Evolutionary conservation across 2,888 invertebrate genomes (phyloP), one percentile per base, ranked within the genome.

Genomic region (Petrolisthes cinctipes): DNA sequence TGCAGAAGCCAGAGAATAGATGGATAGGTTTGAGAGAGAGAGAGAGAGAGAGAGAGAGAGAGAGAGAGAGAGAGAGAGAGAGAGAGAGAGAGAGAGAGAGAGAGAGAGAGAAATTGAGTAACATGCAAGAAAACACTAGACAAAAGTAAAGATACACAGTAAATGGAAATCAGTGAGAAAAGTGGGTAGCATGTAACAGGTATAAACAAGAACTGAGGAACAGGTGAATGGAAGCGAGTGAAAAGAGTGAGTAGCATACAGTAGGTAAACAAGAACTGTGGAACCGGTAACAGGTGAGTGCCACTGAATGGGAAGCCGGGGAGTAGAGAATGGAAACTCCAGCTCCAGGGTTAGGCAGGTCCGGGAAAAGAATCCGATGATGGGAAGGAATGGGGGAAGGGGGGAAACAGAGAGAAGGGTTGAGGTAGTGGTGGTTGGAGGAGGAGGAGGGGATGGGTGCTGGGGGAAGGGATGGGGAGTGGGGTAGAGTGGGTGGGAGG

Each of bases 241-340:
- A 37, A 37, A 37, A 37, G 37, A 37, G 37, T 37, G 37, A 37
- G 37, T 37, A 37, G 37, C 37, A 37, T 37, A 37, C 37, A 37
- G 37, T 37, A 37, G 37, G 37, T 37, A 37, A 37, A 37, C 37
- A 37, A 37, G 37, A 37, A 23, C 51, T n/a, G 75, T 4, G 51
- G 37, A 76, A 76, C 76, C 51, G 76, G 76, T 53, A 51, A 17
- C 37, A 76, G 37, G 76, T 76, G 17, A 76, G 17, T 37, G 37
- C 37, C 37, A 37, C 14, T 37, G 17, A 54, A 56, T 78, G 78
- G 56, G 37, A 37, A 37, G 37, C 37, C 37, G 37, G 37, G 37
- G 37, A 37, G 37, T 37, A 37, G 37, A 37, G 37, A 37, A 37
- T 37, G 37, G 37, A 37, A 37, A 37, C 37, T 37, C 2, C 37